Evolutionary conservation across 2,113 vertebrate species (phyloP).

Genomic region (Pseudorhombus dupliciocellatus): DNA sequence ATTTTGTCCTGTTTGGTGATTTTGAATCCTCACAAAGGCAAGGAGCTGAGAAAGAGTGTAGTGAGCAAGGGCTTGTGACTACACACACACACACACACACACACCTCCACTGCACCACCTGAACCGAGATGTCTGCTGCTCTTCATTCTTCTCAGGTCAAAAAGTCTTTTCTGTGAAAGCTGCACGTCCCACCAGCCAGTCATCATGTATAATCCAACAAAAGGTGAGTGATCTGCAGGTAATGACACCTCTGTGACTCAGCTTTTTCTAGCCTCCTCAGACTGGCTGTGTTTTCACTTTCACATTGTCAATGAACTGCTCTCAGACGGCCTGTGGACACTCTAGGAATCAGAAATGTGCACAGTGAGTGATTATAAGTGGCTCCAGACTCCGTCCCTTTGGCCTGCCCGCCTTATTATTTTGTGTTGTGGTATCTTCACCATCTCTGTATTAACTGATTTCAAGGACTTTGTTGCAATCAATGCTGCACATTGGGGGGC

Average conservation of each 20-base stretch:
- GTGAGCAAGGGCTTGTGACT: neutral
- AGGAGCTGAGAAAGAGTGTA: neutral
- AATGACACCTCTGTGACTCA: no score
- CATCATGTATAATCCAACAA: conserved; percentile 47
- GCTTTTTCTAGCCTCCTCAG: neutral
- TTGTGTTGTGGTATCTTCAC: no score
- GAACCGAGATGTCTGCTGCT: conserved; percentile 20
- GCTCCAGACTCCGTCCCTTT: no score
- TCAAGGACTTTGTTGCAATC: no score
- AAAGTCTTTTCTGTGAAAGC: conserved; percentile 22
- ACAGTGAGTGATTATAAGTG: no score
- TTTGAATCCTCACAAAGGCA: neutral
- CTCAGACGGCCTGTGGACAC: no score
- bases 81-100: neutral
- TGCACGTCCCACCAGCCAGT: neutral
- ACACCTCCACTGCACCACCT: neutral
- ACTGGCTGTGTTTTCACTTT: neutral
- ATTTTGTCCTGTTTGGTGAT: neutral
- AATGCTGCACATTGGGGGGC: no score
- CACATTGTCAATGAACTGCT: neutral
- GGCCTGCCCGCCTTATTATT: no score
- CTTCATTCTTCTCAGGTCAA: conserved; percentile 28
- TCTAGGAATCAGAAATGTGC: no score
- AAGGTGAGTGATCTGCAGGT: conserved; percentile 42
- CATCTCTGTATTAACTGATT: no score